Percentiles rank a stretch among this genome's conserved stretches.
Conservation (phyloP, 2,797 vertebrate species). For the Lophotriccus pileatus region DNA sequence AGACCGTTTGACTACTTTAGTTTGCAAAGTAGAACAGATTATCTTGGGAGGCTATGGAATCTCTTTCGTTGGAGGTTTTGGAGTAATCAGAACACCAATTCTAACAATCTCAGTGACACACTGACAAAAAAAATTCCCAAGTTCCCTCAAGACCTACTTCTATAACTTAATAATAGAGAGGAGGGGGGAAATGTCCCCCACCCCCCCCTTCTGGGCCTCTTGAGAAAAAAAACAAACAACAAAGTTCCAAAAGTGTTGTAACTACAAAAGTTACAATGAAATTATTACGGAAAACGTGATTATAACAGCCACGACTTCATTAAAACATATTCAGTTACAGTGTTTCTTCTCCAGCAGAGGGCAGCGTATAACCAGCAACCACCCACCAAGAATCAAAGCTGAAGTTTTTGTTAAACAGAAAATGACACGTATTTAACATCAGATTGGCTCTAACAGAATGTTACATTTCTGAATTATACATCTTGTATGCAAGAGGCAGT, state of each 20-base stretch:
- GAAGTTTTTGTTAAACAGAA: not conserved
- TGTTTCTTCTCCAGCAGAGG: conserved; percentile 56
- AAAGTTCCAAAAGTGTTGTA: not conserved
- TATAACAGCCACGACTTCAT: not conserved
- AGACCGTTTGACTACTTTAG: not conserved
- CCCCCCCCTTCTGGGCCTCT: not conserved
- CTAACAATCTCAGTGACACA: not conserved
- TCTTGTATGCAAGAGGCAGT: not conserved
- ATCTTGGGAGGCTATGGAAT: not conserved
- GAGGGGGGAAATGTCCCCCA: not conserved
- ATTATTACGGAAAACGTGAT: not conserved
- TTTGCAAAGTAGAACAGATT: not conserved
- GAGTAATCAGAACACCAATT: not conserved
- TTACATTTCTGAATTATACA: not conserved
- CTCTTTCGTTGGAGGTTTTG: not conserved
- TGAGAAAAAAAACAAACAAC: not conserved
- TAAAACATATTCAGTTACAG: not conserved
- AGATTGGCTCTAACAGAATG: not conserved
- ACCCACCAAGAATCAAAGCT: not conserved
- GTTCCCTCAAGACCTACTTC: not conserved
- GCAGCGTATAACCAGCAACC: conserved; percentile 56
- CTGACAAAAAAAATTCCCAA: not conserved
- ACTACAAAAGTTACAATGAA: not conserved
- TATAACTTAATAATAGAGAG: not conserved
- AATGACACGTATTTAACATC: not conserved